Conservation (phyloP, 1,140 invertebrate species). For the Tribolium castaneum region DNA sequence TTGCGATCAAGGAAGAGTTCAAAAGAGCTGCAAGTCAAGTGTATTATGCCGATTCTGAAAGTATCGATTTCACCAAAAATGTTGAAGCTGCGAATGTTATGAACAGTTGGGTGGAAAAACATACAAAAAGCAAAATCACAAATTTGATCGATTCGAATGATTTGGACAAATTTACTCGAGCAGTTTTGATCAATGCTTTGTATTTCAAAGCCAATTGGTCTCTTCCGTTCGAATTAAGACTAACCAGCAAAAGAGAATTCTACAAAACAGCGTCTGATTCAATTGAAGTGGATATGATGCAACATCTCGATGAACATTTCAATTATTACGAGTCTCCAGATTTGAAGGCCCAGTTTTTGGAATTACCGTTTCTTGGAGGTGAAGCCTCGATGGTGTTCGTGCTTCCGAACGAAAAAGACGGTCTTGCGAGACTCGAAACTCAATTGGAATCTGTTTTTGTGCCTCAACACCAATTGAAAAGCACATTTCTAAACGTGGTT, state of each 20-base stretch:
- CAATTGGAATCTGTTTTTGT: slow-evolving; percentile 54
- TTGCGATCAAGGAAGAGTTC: slow-evolving; percentile 41
- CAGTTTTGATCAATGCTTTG: slow-evolving; percentile 85
- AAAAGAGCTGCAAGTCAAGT: slow-evolving; percentile 64
- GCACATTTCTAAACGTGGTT: slow-evolving; percentile 50
- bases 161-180: slow-evolving; percentile 67
- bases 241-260: slow-evolving; percentile 66
- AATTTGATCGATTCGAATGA: slow-evolving; percentile 71
- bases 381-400: slow-evolving; percentile 74
- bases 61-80: slow-evolving; percentile 68
- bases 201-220: slow-evolving; percentile 82
- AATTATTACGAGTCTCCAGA: slow-evolving; percentile 65
- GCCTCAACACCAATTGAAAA: slow-evolving; percentile 43
- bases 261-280: slow-evolving; percentile 56
- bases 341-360: slow-evolving; percentile 68
- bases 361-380: slow-evolving; percentile 70
- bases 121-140: slow-evolving; percentile 77
- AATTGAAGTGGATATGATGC: slow-evolving; percentile 74
- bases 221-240: slow-evolving; percentile 66
- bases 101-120: slow-evolving; percentile 72
- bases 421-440: slow-evolving; percentile 61
- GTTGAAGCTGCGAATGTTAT: slow-evolving; percentile 56
- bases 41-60: slow-evolving; percentile 68
- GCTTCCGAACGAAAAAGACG: slow-evolving; percentile 73
- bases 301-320: slow-evolving; percentile 65